These are phyloP conservation scores for Eciton burchellii DNA, from an alignment of 1,140 invertebrate genomes.

Conservation along the genomic window DNA sequence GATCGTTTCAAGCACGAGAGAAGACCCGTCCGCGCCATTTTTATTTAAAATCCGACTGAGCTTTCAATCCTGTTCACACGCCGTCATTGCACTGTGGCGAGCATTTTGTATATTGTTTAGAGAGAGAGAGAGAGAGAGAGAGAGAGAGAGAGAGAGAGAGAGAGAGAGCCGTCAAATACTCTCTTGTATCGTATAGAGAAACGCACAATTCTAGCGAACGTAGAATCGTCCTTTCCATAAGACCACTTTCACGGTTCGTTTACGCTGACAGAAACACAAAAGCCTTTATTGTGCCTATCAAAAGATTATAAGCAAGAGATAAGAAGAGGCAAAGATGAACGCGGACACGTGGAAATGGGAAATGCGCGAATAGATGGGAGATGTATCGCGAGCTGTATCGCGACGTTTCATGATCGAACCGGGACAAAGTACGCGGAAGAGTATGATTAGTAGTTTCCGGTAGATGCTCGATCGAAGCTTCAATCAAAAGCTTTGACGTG, in stretches of 20 bases:
- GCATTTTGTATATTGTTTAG: constrained; percentile 20
- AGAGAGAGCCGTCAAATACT: too few species aligned
- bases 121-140: too few species aligned
- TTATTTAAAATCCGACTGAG: neutral
- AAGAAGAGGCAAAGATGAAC: constrained; percentile 24
- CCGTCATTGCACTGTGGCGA: neutral
- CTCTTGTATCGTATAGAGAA: constrained; percentile 23
- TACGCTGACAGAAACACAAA: constrained; percentile 73
- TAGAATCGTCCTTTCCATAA: constrained; percentile 35
- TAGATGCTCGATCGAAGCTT: constrained; percentile 20
- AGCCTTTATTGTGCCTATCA: constrained; percentile 81
- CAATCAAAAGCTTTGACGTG: constrained; percentile 36
- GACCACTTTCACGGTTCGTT: constrained; percentile 62
- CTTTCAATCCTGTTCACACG: neutral
- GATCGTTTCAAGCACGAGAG: neutral
- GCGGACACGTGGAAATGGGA: neutral
- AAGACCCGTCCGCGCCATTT: neutral
- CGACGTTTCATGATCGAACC: constrained; percentile 41
- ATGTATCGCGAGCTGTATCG: constrained; percentile 30
- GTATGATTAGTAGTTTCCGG: constrained; percentile 5
- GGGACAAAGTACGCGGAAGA: neutral
- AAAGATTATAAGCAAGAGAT: constrained; percentile 48
- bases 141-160: too few species aligned
- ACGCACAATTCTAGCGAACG: constrained; percentile 36
- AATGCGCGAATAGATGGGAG: neutral